phyloP scores from a whole-genome alignment of 2,888 invertebrate genomes.

The Leucoma salicis region DNA sequence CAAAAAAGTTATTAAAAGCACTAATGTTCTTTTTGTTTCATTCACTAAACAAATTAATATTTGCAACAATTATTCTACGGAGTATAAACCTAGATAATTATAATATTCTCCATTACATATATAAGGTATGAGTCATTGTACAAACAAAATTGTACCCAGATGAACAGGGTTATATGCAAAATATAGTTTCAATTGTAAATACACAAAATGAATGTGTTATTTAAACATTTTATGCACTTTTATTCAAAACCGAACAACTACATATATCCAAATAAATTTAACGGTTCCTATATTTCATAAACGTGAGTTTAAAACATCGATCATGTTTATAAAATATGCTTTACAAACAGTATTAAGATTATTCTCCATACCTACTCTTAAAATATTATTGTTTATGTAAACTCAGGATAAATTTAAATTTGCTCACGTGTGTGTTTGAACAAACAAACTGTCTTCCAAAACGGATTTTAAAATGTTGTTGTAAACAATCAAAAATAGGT shows the following conservation, averaged over 20 bases:
- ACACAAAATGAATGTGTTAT: slow-evolving; percentile 62
- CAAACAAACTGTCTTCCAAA: slow-evolving; percentile 12
- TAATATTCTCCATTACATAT: no score
- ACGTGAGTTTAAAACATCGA: no score
- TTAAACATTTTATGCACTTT: slow-evolving; percentile 25
- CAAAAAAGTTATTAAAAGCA: no score
- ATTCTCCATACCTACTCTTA: not conserved
- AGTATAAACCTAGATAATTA: no score
- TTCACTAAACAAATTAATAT: no score
- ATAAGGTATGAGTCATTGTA: no score
- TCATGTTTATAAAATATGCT: not conserved
- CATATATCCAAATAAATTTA: no score
- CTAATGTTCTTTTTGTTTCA: no score
- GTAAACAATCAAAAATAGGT: slow-evolving; percentile 10
- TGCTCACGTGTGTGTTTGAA: not conserved
- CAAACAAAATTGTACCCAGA: no score
- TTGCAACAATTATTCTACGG: no score
- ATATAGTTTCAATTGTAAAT: slow-evolving; percentile 47
- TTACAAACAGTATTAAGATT: not conserved
- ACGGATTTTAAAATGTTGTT: slow-evolving; percentile 12
- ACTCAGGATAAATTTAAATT: not conserved
- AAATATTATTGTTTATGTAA: not conserved
- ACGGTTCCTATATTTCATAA: no score
- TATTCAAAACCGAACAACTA: not conserved
- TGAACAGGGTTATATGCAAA: slow-evolving; percentile 66